Conservation (phyloP, 2,888 invertebrate species). For the Xylota segnis region DNA sequence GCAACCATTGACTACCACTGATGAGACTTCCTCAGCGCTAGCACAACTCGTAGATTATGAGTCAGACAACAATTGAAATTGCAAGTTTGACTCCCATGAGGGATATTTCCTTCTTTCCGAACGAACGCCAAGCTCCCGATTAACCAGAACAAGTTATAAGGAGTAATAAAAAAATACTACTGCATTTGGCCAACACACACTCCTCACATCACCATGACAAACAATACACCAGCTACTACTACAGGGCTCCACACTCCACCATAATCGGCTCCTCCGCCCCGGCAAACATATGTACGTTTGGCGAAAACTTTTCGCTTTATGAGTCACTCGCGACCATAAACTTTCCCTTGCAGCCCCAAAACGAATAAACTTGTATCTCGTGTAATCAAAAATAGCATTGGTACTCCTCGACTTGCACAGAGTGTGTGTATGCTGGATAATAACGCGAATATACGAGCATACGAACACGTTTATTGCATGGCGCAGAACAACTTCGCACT, state of each 20-base stretch:
- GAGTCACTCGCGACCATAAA: conserved; percentile 77
- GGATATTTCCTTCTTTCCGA: conserved; percentile 35
- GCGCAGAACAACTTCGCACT: conserved; percentile 60
- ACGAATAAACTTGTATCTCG: conserved; percentile 76
- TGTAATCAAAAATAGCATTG: conserved; percentile 76
- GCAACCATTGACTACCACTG: not conserved
- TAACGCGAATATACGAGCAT: conserved; percentile 71
- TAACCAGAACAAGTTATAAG: conserved; percentile 47
- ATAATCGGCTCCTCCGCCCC: not conserved
- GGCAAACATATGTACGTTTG: conserved; percentile 68
- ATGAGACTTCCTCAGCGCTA: not conserved
- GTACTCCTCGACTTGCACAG: conserved; percentile 64
- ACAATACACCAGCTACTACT: conserved; percentile 36
- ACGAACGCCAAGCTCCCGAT: conserved; percentile 38
- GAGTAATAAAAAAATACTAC: conserved; percentile 55
- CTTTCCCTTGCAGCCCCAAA: conserved; percentile 73
- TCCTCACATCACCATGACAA: conserved; percentile 39
- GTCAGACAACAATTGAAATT: conserved; percentile 15
- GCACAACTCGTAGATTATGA: conserved; percentile 15
- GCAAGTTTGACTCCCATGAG: conserved; percentile 39
- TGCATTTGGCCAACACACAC: conserved; percentile 38
- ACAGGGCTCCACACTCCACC: not conserved
- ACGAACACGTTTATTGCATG: conserved; percentile 58
- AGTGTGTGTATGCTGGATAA: conserved; percentile 55
- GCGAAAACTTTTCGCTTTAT: conserved; percentile 73